Conservation (phyloP, 2,888 invertebrate genomes). For the Isotomurus palustris region DNA sequence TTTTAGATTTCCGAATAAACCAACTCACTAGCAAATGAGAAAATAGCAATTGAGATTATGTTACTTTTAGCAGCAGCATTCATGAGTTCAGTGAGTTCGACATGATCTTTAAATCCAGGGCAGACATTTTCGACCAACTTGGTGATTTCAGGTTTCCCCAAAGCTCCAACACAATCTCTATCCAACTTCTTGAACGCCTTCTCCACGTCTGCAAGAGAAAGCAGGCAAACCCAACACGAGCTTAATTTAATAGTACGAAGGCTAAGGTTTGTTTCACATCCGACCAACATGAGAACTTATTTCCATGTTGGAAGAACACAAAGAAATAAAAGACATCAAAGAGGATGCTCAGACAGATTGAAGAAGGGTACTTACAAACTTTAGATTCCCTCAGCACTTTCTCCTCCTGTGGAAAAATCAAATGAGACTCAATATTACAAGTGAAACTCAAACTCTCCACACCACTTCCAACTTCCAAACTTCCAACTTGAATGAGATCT, state of each 20-base stretch:
- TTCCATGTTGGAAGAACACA: no score
- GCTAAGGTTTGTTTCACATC: no score
- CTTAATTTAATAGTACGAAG: no score
- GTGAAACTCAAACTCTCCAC: no score
- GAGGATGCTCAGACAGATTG: no score
- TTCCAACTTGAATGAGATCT: no score
- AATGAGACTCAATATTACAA: neutral
- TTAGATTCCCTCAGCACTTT: slow-evolving; percentile 10
- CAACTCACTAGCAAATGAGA: no score
- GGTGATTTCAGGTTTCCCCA: neutral
- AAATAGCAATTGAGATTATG: neutral
- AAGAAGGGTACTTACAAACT: slow-evolving; percentile 6
- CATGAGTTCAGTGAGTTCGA: neutral
- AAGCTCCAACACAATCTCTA: neutral
- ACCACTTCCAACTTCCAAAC: no score
- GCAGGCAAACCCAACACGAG: no score
- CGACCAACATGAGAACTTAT: no score
- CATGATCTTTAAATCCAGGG: neutral
- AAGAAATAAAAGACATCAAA: no score
- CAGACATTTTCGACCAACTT: neutral
- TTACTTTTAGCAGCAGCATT: slow-evolving; percentile 4
- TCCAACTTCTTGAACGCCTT: slow-evolving; percentile 4
- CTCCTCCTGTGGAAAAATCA: slow-evolving; percentile 6
- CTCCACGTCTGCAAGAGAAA: slow-evolving; percentile 3
- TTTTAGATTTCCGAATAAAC: neutral